Base-by-base conservation (phyloP, 1,140 invertebrate species). In the Zaprionus inermis region DNA sequence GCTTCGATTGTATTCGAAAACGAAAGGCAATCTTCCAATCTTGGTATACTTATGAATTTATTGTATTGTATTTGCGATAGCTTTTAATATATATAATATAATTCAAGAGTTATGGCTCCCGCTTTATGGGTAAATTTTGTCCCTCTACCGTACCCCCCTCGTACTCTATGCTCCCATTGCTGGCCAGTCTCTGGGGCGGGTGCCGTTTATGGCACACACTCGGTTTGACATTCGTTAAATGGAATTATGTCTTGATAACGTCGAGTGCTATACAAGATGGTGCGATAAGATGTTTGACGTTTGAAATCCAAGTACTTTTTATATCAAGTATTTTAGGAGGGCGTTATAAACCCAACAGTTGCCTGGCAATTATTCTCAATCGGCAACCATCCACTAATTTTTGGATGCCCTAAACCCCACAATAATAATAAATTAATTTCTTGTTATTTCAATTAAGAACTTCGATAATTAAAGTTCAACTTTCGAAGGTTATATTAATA, bases 241-340 rank as follows among this genome's bases (percentile, higher is more conserved):
- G 81, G 61, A 63, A 76, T 79, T 70, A 69, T 75, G 77, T 52
- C 41, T 46, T 65, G 80, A 83, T 84, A 83, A 80, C 67, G 52
- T 61, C 60, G 59, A 86, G 65, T 86, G 60, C 32, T 24, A 54
- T 56, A 86, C 64, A 78, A 86, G 64, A 78, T 79, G 36, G 61
- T 64, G 60, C 64, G 81, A 85, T 88, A 82, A 65, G 18, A 18
- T 22, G 38, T 49, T 49, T 49, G 44, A 49, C 44, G 59, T 46
- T 66, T 65, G 24, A 44, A 55, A 44, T 36, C 44, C 56, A 54
- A 80, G 67, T 80, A 71, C 32, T 46, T 57, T 11, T 65, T 16
- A 64, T 81, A 59, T 78, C 44, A 70, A 78, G 73, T 69, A 41
- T 44, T 51, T 55, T 34, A 38, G 24, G 24, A 20, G 28, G 10